Evolutionary conservation across 2,888 invertebrate species (phyloP), one percentile per base, ranked within the genome.

Genomic region (Toxonevra muliebris): DNA sequence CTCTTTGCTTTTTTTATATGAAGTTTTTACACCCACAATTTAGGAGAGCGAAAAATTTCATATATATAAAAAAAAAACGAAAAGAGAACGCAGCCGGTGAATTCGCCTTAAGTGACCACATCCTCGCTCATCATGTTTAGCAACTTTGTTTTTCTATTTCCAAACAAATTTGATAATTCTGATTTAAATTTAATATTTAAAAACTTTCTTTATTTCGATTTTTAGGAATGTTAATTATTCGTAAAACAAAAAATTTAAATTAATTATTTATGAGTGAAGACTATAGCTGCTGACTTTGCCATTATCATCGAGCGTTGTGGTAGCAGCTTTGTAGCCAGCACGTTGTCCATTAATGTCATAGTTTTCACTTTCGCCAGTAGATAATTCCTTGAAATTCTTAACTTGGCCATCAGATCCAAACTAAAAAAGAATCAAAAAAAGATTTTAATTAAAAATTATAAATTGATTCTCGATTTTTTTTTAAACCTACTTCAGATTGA

Each of bases 261-360:
- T 2, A 20, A 19, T 41, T 2, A 40, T 42, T 76, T 82, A 83
- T 68, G 85, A 82, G 74, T 84, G 84, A 41, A 88, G 87, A 71
- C 87, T 87, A 80, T 88, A 88, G 72, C 87, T 87, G 72, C 87
- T 86, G 45, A 89, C 77, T 81, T 88, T 89, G 74, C 90, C 90
- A 74, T 90, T 89, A 77, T 90, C 89, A 74, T 90, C 89, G 12
- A 90, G 84, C 2, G 88, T 88, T 13, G 90, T 87, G 13, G 88
- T 86, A 12, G 90, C 88, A 55, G 86, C 84, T 70, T 88, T 88
- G 75, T 85, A 87, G 30, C 86, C 86, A 11, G 81, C 80, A 20
- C 86, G 85, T 74, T 87, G 86, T 43, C 90, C 90, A 79, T 89
- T 87, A 43, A 88, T 80, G 70, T 87, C 86, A 58, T 78, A 78